Evolutionary conservation across 1,140 invertebrate species (phyloP).

Genomic region (Pseudomyrmex dendroicus): DNA sequence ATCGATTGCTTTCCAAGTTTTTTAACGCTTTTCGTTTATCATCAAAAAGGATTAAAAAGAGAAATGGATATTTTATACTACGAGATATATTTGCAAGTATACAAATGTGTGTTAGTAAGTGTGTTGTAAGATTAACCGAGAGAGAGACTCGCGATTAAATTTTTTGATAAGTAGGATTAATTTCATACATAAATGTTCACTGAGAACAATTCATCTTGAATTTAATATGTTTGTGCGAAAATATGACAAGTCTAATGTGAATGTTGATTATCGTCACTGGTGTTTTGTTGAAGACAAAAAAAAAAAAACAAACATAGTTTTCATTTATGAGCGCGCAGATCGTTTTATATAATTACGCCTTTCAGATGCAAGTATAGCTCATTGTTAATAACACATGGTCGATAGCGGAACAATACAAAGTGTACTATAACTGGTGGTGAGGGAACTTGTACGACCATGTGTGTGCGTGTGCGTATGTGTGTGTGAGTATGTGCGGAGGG

Average conservation of each 20-base stretch:
- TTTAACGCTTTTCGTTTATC: slow-evolving; percentile 63
- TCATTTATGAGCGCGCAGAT: slow-evolving; percentile 2
- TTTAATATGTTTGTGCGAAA: slow-evolving; percentile 9
- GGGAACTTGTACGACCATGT: slow-evolving; percentile 12
- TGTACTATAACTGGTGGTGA: slow-evolving; percentile 31
- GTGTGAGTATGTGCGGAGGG: background rate
- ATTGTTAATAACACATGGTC: slow-evolving; percentile 50
- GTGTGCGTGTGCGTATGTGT: too few relatives aligned
- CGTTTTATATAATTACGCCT: background rate
- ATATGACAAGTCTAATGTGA: background rate
- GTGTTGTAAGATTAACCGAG: slow-evolving; percentile 48
- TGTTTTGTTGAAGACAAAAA: background rate
- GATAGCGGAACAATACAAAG: slow-evolving; percentile 43
- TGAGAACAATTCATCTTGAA: slow-evolving; percentile 6
- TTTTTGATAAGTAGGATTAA: slow-evolving; percentile 46
- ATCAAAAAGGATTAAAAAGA: slow-evolving; percentile 50
- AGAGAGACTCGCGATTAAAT: slow-evolving; percentile 3
- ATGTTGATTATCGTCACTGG: slow-evolving; percentile 4
- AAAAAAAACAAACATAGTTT: background rate
- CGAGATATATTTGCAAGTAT: slow-evolving; percentile 64
- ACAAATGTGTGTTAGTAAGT: slow-evolving; percentile 65
- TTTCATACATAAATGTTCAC: slow-evolving; percentile 27
- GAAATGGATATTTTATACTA: slow-evolving; percentile 76
- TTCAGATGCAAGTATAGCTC: slow-evolving; percentile 12
- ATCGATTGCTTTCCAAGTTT: too few relatives aligned